A percentile compares a stretch with the other conserved stretches of the same genome.
These are phyloP conservation scores for Adrianichthys oophorus DNA, from an alignment of 2,797 vertebrate species.

Conservation along the genomic window DNA sequence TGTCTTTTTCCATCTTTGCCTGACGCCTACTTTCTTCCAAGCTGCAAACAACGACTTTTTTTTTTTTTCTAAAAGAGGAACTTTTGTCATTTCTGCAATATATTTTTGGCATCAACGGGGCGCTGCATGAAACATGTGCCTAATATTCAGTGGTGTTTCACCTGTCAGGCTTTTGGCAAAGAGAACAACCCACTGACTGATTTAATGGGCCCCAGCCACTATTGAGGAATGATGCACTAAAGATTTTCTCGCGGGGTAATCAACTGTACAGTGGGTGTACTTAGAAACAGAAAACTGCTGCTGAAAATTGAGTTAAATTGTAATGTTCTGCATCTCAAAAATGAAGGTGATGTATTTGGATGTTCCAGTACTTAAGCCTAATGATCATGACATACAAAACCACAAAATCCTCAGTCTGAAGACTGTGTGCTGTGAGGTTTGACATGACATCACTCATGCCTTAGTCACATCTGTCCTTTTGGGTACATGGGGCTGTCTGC, in stretches of 20 bases:
- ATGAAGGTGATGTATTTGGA: too few relatives aligned
- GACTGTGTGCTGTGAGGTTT: too few relatives aligned
- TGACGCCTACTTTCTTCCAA: slow-evolving; percentile 14
- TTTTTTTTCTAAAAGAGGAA: slow-evolving; percentile 1
- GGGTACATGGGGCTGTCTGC: too few relatives aligned
- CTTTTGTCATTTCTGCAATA: slow-evolving; percentile 40
- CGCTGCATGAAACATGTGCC: slow-evolving; percentile 60
- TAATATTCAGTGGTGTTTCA: slow-evolving; percentile 57
- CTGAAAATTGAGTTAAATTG: background rate
- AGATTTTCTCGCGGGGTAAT: slow-evolving; percentile 69
- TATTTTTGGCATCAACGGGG: slow-evolving; percentile 35
- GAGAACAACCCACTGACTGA: slow-evolving; percentile 33
- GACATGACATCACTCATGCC: too few relatives aligned
- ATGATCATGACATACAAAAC: too few relatives aligned
- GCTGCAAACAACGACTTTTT: slow-evolving; percentile 12
- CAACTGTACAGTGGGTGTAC: slow-evolving; percentile 43
- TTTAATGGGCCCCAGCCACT: slow-evolving; percentile 32
- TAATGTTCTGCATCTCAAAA: too few relatives aligned
- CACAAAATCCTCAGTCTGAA: too few relatives aligned
- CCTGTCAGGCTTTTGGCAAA: slow-evolving; percentile 34
- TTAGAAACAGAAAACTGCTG: slow-evolving; percentile 43
- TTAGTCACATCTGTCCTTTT: too few relatives aligned
- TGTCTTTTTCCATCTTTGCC: slow-evolving; percentile 9
- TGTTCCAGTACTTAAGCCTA: too few relatives aligned
- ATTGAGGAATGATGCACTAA: slow-evolving; percentile 67